These are phyloP conservation scores for Erpornis zantholeuca DNA, from an alignment of 2,113 vertebrate genomes.

Conservation along the genomic window DNA sequence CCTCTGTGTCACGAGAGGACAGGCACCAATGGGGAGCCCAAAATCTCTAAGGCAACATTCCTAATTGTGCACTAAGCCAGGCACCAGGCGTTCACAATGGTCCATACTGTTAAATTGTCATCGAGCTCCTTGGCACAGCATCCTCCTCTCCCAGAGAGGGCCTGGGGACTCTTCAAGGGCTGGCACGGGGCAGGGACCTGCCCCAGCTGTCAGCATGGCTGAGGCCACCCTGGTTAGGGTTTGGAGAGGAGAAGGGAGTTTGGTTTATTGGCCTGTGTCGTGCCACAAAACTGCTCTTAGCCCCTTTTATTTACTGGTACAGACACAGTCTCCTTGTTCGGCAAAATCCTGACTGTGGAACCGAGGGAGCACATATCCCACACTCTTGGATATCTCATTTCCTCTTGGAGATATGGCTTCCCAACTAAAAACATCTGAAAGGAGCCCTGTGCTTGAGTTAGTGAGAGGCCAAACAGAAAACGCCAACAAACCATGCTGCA, in stretches of 20 bases:
- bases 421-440: neutral
- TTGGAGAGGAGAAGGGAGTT: neutral
- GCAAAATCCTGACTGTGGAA: neutral
- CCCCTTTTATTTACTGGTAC: neutral
- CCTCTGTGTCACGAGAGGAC: neutral
- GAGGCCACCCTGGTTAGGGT: neutral
- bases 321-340: neutral
- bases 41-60: neutral
- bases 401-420: neutral
- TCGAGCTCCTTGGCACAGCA: rapidly evolving
- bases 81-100: neutral
- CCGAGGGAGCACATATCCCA: neutral
- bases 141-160: neutral
- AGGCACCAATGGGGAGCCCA: neutral
- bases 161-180: neutral
- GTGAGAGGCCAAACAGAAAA: neutral
- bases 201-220: neutral
- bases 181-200: neutral
- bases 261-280: neutral
- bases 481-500: neutral
- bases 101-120: neutral
- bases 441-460: neutral
- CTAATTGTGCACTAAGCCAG: neutral
- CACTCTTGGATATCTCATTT: neutral
- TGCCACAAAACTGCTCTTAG: neutral